Conservation (phyloP, 2,797 vertebrate genomes). For the Eulemur mongoz region DNA sequence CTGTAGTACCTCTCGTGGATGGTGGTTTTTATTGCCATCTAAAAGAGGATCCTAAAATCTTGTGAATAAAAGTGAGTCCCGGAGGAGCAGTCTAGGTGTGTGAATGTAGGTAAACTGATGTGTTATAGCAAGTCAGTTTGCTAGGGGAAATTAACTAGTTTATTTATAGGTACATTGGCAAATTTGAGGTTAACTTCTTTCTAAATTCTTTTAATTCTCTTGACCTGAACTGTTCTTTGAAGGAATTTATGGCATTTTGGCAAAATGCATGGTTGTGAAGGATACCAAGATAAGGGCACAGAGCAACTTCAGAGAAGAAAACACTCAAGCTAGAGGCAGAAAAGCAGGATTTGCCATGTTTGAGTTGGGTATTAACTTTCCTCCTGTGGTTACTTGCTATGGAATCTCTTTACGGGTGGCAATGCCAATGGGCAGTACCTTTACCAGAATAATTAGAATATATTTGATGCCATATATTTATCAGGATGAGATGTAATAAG, state of each 20-base stretch:
- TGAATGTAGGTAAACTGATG: background rate
- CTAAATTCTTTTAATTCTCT: background rate
- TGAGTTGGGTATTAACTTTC: background rate
- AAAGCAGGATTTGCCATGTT: background rate
- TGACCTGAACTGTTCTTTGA: background rate
- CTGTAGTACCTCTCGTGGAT: background rate
- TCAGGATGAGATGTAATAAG: background rate
- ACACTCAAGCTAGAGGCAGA: background rate
- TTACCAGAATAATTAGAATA: background rate
- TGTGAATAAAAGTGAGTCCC: background rate
- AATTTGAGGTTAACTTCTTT: slow-evolving; percentile 10
- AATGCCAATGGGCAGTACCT: background rate
- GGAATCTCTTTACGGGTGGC: background rate
- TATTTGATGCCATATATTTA: background rate
- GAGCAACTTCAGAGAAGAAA: background rate
- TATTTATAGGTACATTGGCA: background rate
- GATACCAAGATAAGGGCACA: background rate
- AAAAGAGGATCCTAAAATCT: background rate
- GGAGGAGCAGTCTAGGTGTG: background rate
- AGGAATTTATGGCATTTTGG: background rate
- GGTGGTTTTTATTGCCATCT: background rate
- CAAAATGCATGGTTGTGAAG: background rate
- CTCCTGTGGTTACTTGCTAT: background rate
- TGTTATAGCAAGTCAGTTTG: background rate
- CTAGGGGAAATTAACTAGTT: background rate